Conservation (phyloP, 2,888 invertebrate species). For the Erannis defoliaria region DNA sequence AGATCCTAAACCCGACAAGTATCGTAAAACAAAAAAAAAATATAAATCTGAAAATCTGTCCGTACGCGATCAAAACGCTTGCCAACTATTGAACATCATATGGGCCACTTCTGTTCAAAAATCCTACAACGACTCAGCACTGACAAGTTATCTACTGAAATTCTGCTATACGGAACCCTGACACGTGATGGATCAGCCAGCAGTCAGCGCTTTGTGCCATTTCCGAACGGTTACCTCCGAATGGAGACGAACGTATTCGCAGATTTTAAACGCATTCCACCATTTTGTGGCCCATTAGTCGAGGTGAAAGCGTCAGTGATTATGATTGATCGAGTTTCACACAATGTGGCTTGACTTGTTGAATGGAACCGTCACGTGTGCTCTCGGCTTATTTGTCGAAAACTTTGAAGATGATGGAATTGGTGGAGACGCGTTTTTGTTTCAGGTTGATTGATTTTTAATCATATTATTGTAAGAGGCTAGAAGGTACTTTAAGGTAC, state of each 20-base stretch:
- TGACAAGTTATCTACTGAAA: slow-evolving; percentile 4
- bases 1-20: too few relatives aligned
- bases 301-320: slow-evolving; percentile 84
- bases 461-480: background rate
- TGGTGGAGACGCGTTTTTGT: slow-evolving; percentile 45
- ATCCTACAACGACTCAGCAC: slow-evolving; percentile 36
- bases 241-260: slow-evolving; percentile 72
- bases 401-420: slow-evolving; percentile 58
- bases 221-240: slow-evolving; percentile 83
- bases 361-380: slow-evolving; percentile 78
- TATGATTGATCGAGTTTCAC: slow-evolving; percentile 81
- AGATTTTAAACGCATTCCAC: slow-evolving; percentile 83
- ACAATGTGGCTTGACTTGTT: slow-evolving; percentile 81
- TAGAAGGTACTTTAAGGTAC: background rate
- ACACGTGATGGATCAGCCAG: slow-evolving; percentile 81
- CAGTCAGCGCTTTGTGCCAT: slow-evolving; percentile 73
- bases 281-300: slow-evolving; percentile 85
- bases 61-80: too few relatives aligned
- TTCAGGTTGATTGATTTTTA: slow-evolving; percentile 48
- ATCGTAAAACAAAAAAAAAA: too few relatives aligned
- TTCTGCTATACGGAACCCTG: slow-evolving; percentile 41
- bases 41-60: too few relatives aligned
- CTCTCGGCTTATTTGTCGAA: slow-evolving; percentile 68
- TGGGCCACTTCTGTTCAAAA: slow-evolving; percentile 37
- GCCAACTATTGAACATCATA: slow-evolving; percentile 22